A percentile compares a stretch with the other conserved stretches of the same genome.
These are phyloP conservation scores for Cheirogaleus major DNA, from an alignment of 2,797 vertebrate species.

Conservation along the genomic window DNA sequence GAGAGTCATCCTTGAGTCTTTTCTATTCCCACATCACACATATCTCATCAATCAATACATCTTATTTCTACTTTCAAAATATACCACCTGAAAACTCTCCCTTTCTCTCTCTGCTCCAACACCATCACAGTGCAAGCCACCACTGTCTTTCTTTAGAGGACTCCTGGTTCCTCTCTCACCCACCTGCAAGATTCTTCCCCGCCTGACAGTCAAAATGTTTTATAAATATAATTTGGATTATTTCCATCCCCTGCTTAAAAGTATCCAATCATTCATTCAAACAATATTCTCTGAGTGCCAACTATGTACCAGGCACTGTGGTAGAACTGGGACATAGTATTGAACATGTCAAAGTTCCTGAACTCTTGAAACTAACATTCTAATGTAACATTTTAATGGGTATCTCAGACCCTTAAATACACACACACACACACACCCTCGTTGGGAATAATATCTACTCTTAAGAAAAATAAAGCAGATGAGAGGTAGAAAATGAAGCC, in stretches of 20 bases:
- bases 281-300: not conserved
- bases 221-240: not conserved
- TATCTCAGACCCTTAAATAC: not conserved
- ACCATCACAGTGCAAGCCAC: not conserved
- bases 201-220: not conserved
- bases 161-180: not conserved
- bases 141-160: not conserved
- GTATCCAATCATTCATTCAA: not conserved
- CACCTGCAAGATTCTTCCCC: not conserved
- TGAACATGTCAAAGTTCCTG: not conserved
- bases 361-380: not conserved
- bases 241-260: not conserved
- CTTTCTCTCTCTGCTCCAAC: not conserved
- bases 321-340: not conserved
- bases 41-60: not conserved
- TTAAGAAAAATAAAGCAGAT: not conserved
- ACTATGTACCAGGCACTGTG: not conserved
- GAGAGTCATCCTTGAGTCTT: not conserved
- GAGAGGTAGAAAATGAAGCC: not conserved
- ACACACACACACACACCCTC: not conserved
- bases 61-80: not conserved
- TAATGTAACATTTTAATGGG: not conserved
- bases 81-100: not conserved
- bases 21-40: not conserved
- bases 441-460: not conserved